These are phyloP conservation scores for Melanocharis versteri DNA, from an alignment of 2,113 vertebrate species.

Conservation along the genomic window DNA sequence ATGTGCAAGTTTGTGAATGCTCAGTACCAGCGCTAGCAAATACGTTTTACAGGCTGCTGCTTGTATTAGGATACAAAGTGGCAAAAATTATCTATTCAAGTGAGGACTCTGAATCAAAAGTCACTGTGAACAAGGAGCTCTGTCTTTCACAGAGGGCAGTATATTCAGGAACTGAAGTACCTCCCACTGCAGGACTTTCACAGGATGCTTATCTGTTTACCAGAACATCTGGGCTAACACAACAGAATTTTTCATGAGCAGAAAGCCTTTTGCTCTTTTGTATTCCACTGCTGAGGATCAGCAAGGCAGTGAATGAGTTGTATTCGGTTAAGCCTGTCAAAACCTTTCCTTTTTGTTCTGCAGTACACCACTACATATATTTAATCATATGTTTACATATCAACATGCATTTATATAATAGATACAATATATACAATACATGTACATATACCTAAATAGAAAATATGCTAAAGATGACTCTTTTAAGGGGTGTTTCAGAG, in stretches of 20 bases:
- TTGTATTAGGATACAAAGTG: neutral
- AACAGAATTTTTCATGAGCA: neutral
- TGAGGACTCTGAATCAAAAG: neutral
- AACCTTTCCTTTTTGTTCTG: neutral
- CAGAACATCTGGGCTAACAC: neutral
- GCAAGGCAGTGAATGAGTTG: neutral
- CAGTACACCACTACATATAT: neutral
- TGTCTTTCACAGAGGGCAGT: neutral
- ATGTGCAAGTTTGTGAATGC: neutral
- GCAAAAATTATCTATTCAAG: neutral
- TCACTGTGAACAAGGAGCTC: neutral
- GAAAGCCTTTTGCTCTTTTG: neutral
- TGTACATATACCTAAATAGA: neutral
- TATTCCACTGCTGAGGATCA: neutral
- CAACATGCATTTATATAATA: neutral
- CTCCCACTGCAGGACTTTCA: neutral
- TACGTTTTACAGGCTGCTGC: neutral
- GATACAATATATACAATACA: neutral
- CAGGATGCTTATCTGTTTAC: neutral
- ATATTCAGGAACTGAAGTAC: neutral
- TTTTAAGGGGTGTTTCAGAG: neutral
- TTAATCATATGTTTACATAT: neutral
- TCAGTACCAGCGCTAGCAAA: neutral
- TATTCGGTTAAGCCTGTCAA: neutral
- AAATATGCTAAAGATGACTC: neutral